Conservation (phyloP, 2,113 vertebrate genomes). For the Climacteris rufus region DNA sequence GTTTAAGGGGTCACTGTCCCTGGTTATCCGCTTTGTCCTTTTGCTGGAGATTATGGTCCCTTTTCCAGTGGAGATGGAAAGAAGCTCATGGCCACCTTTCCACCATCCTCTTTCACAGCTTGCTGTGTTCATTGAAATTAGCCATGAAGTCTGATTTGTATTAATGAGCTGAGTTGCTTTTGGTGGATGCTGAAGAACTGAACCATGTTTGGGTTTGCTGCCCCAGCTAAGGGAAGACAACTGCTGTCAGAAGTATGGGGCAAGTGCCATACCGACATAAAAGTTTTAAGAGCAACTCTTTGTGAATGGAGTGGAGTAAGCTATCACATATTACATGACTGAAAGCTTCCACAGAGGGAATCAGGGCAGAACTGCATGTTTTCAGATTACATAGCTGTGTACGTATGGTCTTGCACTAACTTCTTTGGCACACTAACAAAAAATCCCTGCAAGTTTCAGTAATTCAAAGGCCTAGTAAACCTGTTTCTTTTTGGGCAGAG, state of each 20-base stretch:
- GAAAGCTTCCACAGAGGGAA: background rate
- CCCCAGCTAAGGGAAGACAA: background rate
- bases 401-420: background rate
- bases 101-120: background rate
- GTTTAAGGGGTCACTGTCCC: background rate
- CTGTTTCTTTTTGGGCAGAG: background rate
- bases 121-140: background rate
- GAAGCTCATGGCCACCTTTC: background rate
- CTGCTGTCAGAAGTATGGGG: background rate
- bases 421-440: background rate
- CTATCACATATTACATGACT: background rate
- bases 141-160: background rate
- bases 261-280: background rate
- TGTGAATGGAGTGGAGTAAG: background rate
- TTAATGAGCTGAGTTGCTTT: background rate
- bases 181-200: background rate
- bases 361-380: background rate
- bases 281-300: background rate
- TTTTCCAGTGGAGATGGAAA: fast-evolving
- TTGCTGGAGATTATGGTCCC: background rate
- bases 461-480: background rate
- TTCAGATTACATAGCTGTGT: background rate
- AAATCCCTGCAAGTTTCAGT: background rate
- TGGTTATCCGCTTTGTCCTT: background rate
- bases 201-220: fast-evolving